Base-by-base conservation (phyloP, 1,140 invertebrate species). In the Callitettix versicolor region DNA sequence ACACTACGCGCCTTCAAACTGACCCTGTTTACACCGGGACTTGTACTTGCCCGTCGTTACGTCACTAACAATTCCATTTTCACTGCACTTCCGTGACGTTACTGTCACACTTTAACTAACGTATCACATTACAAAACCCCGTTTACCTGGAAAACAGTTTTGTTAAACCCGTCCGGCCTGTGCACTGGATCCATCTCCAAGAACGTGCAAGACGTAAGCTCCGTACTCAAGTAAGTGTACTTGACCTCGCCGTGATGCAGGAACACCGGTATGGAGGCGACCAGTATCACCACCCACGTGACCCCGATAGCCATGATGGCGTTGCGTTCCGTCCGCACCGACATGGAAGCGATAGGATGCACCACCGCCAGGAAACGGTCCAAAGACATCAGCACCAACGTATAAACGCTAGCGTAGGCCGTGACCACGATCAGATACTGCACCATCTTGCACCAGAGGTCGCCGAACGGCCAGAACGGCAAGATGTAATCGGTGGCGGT, bases 291-390 rank as follows among this genome's bases (percentile, higher is more conserved):
- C 11, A 83, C 73, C 93, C 92, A 96, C 17, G 82, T 80, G 57
- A 86, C 73, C 18, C 76, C 74, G 57, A 93, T 91, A 22, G 89
- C 88, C 38, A 81, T 64, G 48, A 78, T 76, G 1, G 92, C 90
- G 69, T 96, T 94, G 43, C 76, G 78, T 67, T 94, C 86, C 1
- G 87, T 97, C 50, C 94, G 79, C 22, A 81, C 80, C 0, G 86
- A 85, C 80, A 93, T 95, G 46, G 89, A 93, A 1, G 84, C 77
- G 53, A 97, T 89, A 0, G 94, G 91, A 71, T 95, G 89, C 0
- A 95, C 92, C 9, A 98, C 92, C 18, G 94, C 94, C 63, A 98
- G 75, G 70, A 92, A 97, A 18, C 53, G 80, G 69, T 97, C 94
- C 18, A 95, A 70, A 17, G 91, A 94, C 92, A 98, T 96, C 40